A percentile compares a stretch with the other conserved stretches of the same genome.
Evolutionary conservation across 2,113 vertebrate species (phyloP).

Genomic region (Mobula birostris): DNA sequence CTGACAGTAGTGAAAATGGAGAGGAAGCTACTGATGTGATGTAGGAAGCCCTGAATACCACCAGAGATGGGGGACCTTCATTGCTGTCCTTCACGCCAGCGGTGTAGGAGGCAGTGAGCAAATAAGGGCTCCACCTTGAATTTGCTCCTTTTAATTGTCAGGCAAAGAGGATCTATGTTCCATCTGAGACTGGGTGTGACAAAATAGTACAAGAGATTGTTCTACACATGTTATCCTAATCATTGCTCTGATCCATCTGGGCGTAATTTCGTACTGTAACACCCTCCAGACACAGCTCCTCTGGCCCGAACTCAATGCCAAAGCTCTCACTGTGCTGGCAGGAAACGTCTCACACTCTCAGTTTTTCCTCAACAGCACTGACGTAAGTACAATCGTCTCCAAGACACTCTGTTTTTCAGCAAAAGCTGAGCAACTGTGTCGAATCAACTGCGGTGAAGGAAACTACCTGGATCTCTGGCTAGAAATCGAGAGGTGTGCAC

Average conservation of each 20-base stretch:
- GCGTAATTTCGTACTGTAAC: not conserved
- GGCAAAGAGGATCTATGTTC: not conserved
- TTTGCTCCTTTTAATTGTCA: not conserved
- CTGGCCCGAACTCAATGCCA: not conserved
- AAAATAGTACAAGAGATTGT: not conserved
- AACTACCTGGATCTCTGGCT: no score
- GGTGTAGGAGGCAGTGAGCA: no score
- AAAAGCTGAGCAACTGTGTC: not conserved
- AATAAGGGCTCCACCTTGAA: not conserved
- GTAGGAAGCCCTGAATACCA: no score
- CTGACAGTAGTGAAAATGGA: no score
- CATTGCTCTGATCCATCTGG: not conserved
- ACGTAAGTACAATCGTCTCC: not conserved
- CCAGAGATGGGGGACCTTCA: no score
- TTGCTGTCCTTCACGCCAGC: no score
- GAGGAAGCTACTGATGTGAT: no score
- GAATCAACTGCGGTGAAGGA: not conserved
- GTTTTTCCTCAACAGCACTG: not conserved
- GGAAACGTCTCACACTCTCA: not conserved
- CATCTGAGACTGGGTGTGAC: not conserved
- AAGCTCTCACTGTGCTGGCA: not conserved
- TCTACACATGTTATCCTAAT: not conserved
- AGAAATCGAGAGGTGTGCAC: no score
- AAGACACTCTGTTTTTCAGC: not conserved
- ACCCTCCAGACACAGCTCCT: not conserved